Evolutionary conservation across 2,113 vertebrate species (phyloP).

Genomic region (Daubentonia madagascariensis): DNA sequence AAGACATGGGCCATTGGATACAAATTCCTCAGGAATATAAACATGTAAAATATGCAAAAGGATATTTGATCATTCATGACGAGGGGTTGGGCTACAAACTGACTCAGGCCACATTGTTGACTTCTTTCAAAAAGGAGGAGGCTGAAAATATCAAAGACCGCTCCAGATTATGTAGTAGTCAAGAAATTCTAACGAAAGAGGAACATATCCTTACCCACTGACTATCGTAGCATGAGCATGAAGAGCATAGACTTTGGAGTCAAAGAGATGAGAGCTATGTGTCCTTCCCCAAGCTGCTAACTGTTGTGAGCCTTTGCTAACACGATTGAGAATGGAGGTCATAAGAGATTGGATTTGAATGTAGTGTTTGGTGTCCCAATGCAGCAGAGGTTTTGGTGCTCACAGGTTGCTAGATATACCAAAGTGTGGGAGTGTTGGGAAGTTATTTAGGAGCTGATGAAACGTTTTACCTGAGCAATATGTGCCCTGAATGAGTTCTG

Average conservation of each 20-base stretch:
- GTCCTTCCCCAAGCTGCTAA: not conserved
- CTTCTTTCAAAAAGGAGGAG: not conserved
- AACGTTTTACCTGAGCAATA: not conserved
- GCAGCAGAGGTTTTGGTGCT: not conserved
- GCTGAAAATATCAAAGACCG: not conserved
- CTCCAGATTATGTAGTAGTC: not conserved
- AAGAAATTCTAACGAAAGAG: not conserved
- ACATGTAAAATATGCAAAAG: not conserved
- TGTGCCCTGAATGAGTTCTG: not conserved
- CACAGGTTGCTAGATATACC: not conserved
- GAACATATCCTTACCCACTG: not conserved
- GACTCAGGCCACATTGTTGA: not conserved
- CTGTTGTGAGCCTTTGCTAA: not conserved
- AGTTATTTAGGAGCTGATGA: not conserved
- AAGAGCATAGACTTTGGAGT: not conserved
- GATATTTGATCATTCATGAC: not conserved
- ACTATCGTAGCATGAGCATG: rapidly evolving
- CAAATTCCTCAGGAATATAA: not conserved
- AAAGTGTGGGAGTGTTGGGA: not conserved
- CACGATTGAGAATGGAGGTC: not conserved
- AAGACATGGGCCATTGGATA: not conserved
- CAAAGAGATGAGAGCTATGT: not conserved
- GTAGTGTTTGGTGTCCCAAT: not conserved
- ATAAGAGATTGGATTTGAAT: not conserved
- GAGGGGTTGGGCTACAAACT: not conserved